Conservation (phyloP, 1,140 invertebrate species). For the Parasteatoda tepidariorum region DNA sequence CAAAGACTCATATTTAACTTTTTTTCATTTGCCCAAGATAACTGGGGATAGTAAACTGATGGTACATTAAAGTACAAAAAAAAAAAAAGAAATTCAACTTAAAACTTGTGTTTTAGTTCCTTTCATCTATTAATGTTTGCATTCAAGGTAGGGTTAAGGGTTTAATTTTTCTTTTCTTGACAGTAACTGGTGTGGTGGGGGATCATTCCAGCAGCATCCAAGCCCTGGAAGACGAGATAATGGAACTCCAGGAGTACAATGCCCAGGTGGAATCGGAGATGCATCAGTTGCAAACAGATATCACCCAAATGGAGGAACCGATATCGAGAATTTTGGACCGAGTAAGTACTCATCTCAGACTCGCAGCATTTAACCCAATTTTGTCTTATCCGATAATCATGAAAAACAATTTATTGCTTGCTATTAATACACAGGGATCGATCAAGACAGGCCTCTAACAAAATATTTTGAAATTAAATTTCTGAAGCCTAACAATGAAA, state of each 20-base stretch:
- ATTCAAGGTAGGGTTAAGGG: too few relatives aligned
- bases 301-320: constrained; percentile 85
- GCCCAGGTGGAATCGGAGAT: constrained; percentile 90
- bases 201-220: constrained; percentile 75
- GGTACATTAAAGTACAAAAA: too few relatives aligned
- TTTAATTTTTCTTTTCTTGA: too few relatives aligned
- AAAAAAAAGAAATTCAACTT: too few relatives aligned
- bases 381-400: neutral
- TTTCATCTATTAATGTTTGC: too few relatives aligned
- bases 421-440: neutral
- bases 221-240: constrained; percentile 89
- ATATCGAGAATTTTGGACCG: constrained; percentile 43
- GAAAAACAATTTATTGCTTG: neutral
- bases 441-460: too few relatives aligned
- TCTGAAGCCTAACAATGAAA: too few relatives aligned
- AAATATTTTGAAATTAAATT: too few relatives aligned
- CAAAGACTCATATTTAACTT: too few relatives aligned
- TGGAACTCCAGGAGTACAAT: constrained; percentile 89
- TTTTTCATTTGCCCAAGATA: too few relatives aligned
- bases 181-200: constrained; percentile 47
- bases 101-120: too few relatives aligned
- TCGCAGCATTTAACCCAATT: neutral
- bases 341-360: constrained; percentile 23
- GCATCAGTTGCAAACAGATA: constrained; percentile 89
- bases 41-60: too few relatives aligned